These are phyloP conservation scores for Bufo gargarizans DNA, from an alignment of 2,113 vertebrate species.

Conservation along the genomic window DNA sequence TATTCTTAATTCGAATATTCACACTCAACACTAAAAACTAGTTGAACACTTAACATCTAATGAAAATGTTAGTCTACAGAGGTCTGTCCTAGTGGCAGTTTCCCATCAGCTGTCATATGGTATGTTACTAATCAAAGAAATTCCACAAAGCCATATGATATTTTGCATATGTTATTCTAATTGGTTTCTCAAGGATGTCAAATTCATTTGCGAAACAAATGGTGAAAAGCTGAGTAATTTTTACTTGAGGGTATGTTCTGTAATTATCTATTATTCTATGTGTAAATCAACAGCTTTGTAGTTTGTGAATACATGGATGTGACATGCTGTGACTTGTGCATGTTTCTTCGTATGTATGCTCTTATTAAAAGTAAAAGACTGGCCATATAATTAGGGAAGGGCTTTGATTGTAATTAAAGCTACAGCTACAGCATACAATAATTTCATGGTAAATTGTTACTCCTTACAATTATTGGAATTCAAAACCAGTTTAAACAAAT, in stretches of 20 bases:
- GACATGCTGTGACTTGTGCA: background rate
- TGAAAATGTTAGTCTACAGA: background rate
- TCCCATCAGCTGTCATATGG: background rate
- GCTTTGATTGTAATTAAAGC: background rate
- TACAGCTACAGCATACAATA: background rate
- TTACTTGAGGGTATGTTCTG: background rate
- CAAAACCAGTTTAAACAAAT: background rate
- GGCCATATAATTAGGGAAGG: background rate
- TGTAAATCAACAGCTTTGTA: conserved; percentile 2
- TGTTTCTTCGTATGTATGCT: background rate
- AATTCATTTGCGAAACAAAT: background rate
- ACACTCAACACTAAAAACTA: too few relatives aligned
- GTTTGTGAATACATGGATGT: background rate
- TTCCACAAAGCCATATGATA: background rate
- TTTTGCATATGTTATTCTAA: background rate
- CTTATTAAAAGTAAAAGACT: background rate
- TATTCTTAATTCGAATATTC: too few relatives aligned
- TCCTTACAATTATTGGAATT: background rate
- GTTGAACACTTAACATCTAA: too few relatives aligned
- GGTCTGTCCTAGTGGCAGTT: background rate
- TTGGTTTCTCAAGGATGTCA: background rate
- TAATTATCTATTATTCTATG: background rate
- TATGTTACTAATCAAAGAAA: background rate
- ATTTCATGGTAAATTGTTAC: background rate
- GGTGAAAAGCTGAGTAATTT: background rate